phyloP scores from a whole-genome alignment of 2,113 vertebrate genomes.

The Sisor rabdophorus region DNA sequence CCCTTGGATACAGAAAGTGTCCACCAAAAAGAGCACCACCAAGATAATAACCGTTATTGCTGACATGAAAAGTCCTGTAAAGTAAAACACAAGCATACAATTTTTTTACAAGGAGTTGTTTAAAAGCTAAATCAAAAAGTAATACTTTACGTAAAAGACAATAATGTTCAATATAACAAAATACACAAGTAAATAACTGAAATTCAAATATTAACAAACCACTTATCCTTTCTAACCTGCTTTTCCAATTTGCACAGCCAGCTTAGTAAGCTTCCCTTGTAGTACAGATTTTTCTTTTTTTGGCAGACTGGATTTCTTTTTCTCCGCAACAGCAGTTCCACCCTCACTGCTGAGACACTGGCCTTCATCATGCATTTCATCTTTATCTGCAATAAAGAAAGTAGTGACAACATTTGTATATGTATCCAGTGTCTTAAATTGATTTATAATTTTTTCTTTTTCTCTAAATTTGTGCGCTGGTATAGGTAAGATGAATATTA shows the following conservation, averaged over 20 bases:
- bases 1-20: conserved; percentile 91
- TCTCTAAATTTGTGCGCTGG: too few species aligned
- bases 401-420: conserved; percentile 55
- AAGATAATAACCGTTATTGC: conserved; percentile 92
- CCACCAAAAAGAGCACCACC: conserved; percentile 86
- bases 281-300: conserved; percentile 99
- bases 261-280: conserved; percentile 94
- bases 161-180: not conserved
- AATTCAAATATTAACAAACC: not conserved
- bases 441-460: too few species aligned
- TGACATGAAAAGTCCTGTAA: conserved; percentile 90
- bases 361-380: conserved; percentile 86
- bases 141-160: not conserved
- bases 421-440: not conserved
- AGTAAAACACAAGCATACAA: conserved; percentile 13
- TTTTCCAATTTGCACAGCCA: conserved; percentile 97
- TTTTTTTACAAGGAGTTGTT: not conserved
- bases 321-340: conserved; percentile 77
- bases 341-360: conserved; percentile 88
- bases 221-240: conserved; percentile 74
- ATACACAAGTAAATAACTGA: not conserved
- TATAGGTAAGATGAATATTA: too few species aligned
- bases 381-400: conserved; percentile 70
- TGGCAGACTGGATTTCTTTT: conserved; percentile 83
- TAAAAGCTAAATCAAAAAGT: not conserved